Percentiles rank a stretch among this genome's conserved stretches.
These are phyloP conservation scores for silkworm (Bombyx mori) DNA, from an alignment of 1,140 invertebrate species.

Conservation along the genomic window ASM3026992v2 NC_085120.1:549501-550000, in stretches of 20 bases:
- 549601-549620: conserved; percentile 21
- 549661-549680: conserved; percentile 39
- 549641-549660: conserved; percentile 41
- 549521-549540: conserved; percentile 33
- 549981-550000: conserved; percentile 20
- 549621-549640: conserved; percentile 23
- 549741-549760: conserved; percentile 31
- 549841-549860: conserved; percentile 33
- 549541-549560: conserved; percentile 17
- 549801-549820: conserved; percentile 33
- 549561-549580: conserved; percentile 26
- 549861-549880: conserved; percentile 22
- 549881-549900: conserved; percentile 15
- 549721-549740: conserved; percentile 32
- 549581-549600: conserved; percentile 26
- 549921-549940: conserved; percentile 32
- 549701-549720: conserved; percentile 30
- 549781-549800: conserved; percentile 34
- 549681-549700: conserved; percentile 28
- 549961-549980: conserved; percentile 28
- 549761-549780: conserved; percentile 43
- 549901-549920: conserved; percentile 26
- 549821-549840: conserved; percentile 29
- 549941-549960: conserved; percentile 34
- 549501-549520: conserved; percentile 18